Evolutionary conservation across 2,113 vertebrate genomes (phyloP), one percentile per base, ranked within the genome.

Genomic region (Tragelaphus strepsiceros): DNA sequence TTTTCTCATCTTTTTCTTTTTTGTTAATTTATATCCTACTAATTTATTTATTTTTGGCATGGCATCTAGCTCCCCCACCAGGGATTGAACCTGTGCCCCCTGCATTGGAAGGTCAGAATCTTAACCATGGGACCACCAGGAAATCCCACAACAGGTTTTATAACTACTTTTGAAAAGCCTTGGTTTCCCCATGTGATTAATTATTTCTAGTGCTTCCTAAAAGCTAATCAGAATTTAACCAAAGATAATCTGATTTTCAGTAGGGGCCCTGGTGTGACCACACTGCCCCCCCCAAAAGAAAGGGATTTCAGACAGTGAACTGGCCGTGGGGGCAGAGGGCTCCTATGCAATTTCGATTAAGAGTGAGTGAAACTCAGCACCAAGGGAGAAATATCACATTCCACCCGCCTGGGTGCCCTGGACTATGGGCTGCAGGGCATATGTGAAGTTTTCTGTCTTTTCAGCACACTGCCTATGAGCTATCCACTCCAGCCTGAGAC

Each of bases 171-270:
- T 77, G 7, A 5, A 77, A 91, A 78, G 15, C 6, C 13, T 22
- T 51, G 59, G 24, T 74, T 77, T 74, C 7, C 80, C 53, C 32
- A 46, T 22, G 26, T 4, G 13, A 35, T 12, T 35, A 64, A 11
- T 62, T 92, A 51, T 43, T 92, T 92, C 71, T 30, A 7, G 64
- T 81, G 67, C 71, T 86, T 89, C 59, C 81, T 90, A 85, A 85
- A 93, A 81, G 35, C 53, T 28, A 58, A 26, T 32, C 54, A 49
- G 92, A 64, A 58, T 82, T 35, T 58, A 94, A 67, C 5, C 16
- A 26, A 53, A 86, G 28, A 88, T 28, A 32, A 30, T 24, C 32
- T 64, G 3, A 24, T 59, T 85, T 53, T 59, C 56, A 86, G 32
- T 2, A 71, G 77, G 49, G 11, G 77, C 19, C 35, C 32, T 4